Percentiles rank a stretch among this genome's conserved stretches.
These are phyloP conservation scores for Nannospalax galili DNA, from an alignment of 2,113 vertebrate species.

Conservation along the genomic window DNA sequence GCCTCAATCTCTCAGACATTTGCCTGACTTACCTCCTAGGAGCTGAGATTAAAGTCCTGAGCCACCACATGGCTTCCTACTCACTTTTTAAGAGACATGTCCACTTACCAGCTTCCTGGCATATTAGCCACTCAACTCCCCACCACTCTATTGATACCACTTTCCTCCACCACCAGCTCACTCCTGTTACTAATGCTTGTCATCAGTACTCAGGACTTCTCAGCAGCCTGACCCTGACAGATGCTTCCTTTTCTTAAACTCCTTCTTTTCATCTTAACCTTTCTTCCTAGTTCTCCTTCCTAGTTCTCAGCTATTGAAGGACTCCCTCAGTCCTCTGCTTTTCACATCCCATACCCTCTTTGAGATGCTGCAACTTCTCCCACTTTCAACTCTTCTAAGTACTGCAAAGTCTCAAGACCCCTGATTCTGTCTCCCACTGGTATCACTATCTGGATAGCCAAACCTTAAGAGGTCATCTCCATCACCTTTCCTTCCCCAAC, in stretches of 20 bases:
- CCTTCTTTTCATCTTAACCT: background rate
- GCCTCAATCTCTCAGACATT: too few species aligned
- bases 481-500: background rate
- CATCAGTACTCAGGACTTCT: background rate
- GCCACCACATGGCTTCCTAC: too few species aligned
- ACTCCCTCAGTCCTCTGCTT: background rate
- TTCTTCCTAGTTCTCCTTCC: background rate
- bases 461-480: background rate
- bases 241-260: background rate
- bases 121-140: background rate
- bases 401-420: background rate
- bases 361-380: background rate
- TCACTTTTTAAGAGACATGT: slow-evolving; percentile 6
- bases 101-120: background rate
- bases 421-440: background rate
- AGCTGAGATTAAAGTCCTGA: too few species aligned
- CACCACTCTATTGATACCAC: background rate
- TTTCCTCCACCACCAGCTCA: background rate
- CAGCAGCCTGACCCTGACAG: background rate
- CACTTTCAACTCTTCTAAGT: background rate
- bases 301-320: background rate
- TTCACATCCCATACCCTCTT: background rate
- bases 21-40: too few species aligned
- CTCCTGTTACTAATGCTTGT: background rate
- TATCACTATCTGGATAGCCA: background rate